Evolutionary conservation across 2,888 invertebrate genomes (phyloP).

Genomic region (Amphipoea lucens): DNA sequence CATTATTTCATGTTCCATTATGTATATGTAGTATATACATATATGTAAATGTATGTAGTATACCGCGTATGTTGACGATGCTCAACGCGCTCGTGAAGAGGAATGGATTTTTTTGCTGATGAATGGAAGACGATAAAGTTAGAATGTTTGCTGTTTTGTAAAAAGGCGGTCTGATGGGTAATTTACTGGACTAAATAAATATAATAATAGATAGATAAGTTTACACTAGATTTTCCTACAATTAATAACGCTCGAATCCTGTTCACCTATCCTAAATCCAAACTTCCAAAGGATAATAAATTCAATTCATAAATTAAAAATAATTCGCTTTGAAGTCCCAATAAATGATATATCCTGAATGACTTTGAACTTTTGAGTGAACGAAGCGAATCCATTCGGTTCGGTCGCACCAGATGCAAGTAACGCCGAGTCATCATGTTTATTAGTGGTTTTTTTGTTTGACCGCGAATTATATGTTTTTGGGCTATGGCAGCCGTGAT

Average conservation of each 20-base stretch:
- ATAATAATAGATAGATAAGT: background rate
- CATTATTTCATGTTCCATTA: background rate
- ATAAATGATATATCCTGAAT: conserved; percentile 53
- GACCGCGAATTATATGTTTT: conserved; percentile 40
- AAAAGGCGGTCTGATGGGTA: background rate
- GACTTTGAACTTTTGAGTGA: conserved; percentile 61
- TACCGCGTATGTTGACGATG: too few relatives aligned
- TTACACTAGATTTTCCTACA: background rate
- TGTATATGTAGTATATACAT: too few relatives aligned
- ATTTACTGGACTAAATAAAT: background rate
- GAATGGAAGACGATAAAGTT: too few relatives aligned
- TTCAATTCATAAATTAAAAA: conserved; percentile 36
- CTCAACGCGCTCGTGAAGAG: too few relatives aligned
- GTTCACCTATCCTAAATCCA: background rate
- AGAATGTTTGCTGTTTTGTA: too few relatives aligned
- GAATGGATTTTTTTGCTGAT: too few relatives aligned
- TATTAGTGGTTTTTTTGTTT: conserved; percentile 62
- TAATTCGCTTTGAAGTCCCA: conserved; percentile 46
- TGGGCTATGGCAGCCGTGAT: conserved; percentile 41
- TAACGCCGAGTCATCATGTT: conserved; percentile 57
- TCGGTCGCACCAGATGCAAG: conserved; percentile 63
- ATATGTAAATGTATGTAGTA: too few relatives aligned
- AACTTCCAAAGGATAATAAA: conserved; percentile 7
- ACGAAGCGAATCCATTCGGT: conserved; percentile 55
- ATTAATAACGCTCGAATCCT: background rate